A percentile compares a stretch with the other conserved stretches of the same genome.
These are phyloP conservation scores for Heliothis virescens DNA, from an alignment of 1,140 invertebrate species.

Conservation along the genomic window DNA sequence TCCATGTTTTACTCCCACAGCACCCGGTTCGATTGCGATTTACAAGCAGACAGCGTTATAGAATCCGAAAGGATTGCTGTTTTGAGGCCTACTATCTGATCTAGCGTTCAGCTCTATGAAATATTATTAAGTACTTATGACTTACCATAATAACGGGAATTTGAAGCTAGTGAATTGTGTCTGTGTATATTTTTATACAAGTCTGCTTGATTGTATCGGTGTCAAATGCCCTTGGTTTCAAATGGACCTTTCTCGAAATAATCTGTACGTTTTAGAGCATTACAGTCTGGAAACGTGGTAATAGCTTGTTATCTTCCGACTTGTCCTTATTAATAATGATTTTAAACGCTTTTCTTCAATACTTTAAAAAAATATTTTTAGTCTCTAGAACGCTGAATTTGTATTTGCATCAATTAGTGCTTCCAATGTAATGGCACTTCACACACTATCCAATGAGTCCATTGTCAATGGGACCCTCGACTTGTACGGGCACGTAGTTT, in stretches of 20 bases:
- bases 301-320: not conserved
- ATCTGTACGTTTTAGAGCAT: not conserved
- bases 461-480: not conserved
- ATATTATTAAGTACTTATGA: conserved; percentile 3
- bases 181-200: conserved; percentile 6
- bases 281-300: no score
- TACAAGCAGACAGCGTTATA: conserved; percentile 54
- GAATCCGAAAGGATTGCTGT: conserved; percentile 43
- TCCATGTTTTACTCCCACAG: conserved; percentile 54
- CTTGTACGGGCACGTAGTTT: not conserved
- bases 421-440: not conserved
- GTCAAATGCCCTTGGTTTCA: conserved; percentile 15
- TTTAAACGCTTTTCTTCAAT: no score
- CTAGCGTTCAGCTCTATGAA: conserved; percentile 13
- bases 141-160: conserved; percentile 7
- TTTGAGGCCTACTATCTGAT: conserved; percentile 43
- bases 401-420: not conserved
- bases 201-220: conserved; percentile 14
- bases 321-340: not conserved
- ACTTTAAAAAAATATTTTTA: no score
- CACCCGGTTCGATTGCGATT: conserved; percentile 55
- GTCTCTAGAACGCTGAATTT: no score
- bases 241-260: conserved; percentile 8
- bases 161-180: conserved; percentile 18
- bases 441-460: not conserved